Evolutionary conservation across 2,797 vertebrate species (phyloP), one percentile per base, ranked within the genome.

Genomic region (Anas flavirostris): DNA sequence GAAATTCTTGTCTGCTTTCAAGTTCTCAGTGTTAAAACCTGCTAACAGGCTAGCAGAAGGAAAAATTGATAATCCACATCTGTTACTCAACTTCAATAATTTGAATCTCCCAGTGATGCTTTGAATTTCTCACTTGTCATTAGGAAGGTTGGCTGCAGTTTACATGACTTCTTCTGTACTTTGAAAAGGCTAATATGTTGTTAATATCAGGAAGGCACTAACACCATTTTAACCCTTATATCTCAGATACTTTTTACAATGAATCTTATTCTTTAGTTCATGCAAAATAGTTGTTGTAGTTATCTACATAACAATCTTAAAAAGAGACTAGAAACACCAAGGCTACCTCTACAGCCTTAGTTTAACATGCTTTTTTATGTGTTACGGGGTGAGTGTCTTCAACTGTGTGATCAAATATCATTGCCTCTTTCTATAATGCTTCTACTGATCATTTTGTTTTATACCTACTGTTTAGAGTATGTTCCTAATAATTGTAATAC

Each of bases 351-450:
- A 41, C 11, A 78, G n/a, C 14, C 29, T 33, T 63, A 26, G 53
- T 22, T 26, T 53, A 53, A 64, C 37, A 17, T 7, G 4, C 59
- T 82, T 74, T 33, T 59, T 1, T 37, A 28, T 83, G 50, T 72
- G 17, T 81, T 80, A 16, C 2, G 29, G 16, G 29, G 16, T 78
- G 73, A 79, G 35, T 19, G 28, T 66, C 62, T 93, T 86, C 48
- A 89, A 0, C 35, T 73, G 52, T 35, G 73, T 91, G 82, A 44
- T 74, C 74, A 37, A 31, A 5, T 83, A 52, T 68, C 84, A 77
- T 68, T 91, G 82, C 84, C 87, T 93, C 86, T 93, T 95, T 84
- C 78, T 56, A 5, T 86, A 69, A 55, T 25, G 33, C 26, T 86
- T 55, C 48, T 33, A 19, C 21, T 64, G 39, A 46, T 93, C 0